phyloP scores from a whole-genome alignment of 2,888 invertebrate species.

The Apocheima hispidaria region DNA sequence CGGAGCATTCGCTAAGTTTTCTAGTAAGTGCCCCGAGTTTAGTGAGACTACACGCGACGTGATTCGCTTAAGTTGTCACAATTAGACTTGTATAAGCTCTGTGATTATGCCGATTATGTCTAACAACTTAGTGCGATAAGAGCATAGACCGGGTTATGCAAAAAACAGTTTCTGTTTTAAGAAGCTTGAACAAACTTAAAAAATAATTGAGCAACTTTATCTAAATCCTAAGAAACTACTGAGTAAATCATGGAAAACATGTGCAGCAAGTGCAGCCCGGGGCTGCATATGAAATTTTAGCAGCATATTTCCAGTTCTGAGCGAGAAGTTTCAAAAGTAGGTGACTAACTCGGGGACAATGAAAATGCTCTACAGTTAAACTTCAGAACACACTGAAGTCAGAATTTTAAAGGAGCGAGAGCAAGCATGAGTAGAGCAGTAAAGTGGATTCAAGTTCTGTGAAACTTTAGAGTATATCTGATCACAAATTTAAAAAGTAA shows the following conservation, averaged over 20 bases:
- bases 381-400: constrained; percentile 10
- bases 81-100: too few species aligned
- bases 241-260: constrained; percentile 7
- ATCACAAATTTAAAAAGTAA: not conserved
- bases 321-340: constrained; percentile 21
- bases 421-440: constrained; percentile 7
- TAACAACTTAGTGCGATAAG: not conserved
- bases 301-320: constrained; percentile 6
- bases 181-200: not conserved
- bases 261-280: constrained; percentile 9
- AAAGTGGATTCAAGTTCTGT: constrained; percentile 2
- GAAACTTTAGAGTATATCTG: not conserved
- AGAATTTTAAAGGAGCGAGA: constrained; percentile 8
- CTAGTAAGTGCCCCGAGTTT: not conserved
- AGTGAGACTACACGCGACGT: not conserved
- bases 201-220: not conserved
- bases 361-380: constrained; percentile 11
- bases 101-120: too few species aligned
- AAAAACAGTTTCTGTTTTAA: not conserved
- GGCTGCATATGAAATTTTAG: constrained; percentile 17
- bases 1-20: not conserved
- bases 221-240: not conserved
- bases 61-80: not conserved
- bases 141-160: too few species aligned
- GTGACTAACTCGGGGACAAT: constrained; percentile 16